Conservation (phyloP, 1,140 invertebrate species). For the Adelges cooleyi region DNA sequence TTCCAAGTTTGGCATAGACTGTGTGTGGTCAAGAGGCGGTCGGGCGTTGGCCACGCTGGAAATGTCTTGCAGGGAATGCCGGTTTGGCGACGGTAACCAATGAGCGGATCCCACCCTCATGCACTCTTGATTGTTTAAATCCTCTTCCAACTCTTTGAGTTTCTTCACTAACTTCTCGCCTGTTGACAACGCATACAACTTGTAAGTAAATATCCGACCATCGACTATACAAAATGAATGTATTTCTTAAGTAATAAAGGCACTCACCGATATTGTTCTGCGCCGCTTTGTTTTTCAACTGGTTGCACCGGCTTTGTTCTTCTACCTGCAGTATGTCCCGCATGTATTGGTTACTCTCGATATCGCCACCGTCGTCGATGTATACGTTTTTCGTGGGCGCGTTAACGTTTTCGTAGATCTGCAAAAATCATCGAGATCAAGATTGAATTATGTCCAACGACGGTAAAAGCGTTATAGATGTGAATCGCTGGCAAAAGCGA, state of each 20-base stretch:
- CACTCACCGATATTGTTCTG: constrained; percentile 13
- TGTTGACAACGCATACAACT: too few relatives aligned
- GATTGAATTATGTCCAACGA: background rate
- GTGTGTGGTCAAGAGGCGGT: constrained; percentile 42
- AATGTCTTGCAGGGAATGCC: constrained; percentile 21
- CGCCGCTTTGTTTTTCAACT: constrained; percentile 9
- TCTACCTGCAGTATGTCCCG: constrained; percentile 11
- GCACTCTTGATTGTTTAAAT: constrained; percentile 43
- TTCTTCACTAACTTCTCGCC: constrained; percentile 46
- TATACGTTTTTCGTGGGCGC: constrained; percentile 1
- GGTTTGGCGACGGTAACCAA: constrained; percentile 8
- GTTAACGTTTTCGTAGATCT: constrained; percentile 17
- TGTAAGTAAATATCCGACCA: too few relatives aligned
- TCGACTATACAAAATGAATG: too few relatives aligned
- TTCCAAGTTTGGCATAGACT: constrained; percentile 57
- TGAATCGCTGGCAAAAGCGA: background rate
- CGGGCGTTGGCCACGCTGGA: background rate
- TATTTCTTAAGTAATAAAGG: too few relatives aligned
- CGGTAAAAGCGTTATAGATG: background rate
- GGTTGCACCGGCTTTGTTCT: constrained; percentile 12
- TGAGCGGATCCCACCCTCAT: constrained; percentile 37
- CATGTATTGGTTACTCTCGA: constrained; percentile 16
- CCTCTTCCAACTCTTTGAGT: constrained; percentile 43
- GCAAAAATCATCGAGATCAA: background rate
- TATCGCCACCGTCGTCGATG: background rate